phyloP scores from a whole-genome alignment of 2,888 invertebrate genomes.

The Andrena flavipes region DNA sequence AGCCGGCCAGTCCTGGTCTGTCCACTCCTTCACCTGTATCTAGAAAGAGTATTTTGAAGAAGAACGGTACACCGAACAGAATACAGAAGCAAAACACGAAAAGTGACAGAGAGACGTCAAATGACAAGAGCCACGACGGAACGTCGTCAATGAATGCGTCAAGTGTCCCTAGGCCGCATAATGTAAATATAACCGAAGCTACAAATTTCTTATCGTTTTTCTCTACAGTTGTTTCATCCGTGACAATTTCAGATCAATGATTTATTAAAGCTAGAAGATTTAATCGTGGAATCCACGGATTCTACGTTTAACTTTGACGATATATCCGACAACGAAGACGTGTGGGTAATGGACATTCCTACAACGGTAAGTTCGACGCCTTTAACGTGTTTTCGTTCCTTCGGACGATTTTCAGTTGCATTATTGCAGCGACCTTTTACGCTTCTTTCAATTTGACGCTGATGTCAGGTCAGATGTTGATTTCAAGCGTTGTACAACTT shows the following conservation, averaged over 20 bases:
- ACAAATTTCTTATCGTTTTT: background rate
- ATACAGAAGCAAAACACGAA: background rate
- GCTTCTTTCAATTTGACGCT: background rate
- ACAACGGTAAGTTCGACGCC: conserved; percentile 62
- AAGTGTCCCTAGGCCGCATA: conserved; percentile 45
- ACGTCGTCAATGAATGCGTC: background rate
- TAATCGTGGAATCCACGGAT: conserved; percentile 52
- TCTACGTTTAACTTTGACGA: conserved; percentile 70
- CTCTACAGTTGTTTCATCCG: background rate
- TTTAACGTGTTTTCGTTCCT: background rate
- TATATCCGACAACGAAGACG: conserved; percentile 74
- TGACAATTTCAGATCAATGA: conserved; percentile 69
- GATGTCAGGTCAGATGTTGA: background rate
- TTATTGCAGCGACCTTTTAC: too few species aligned
- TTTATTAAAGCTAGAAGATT: conserved; percentile 61
- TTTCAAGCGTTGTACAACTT: conserved; percentile 1
- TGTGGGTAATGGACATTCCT: conserved; percentile 78
- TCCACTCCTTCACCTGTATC: background rate
- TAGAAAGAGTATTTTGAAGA: conserved; percentile 69
- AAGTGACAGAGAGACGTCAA: background rate
- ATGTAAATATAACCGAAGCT: conserved; percentile 40
- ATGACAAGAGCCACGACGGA: background rate
- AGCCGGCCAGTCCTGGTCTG: conserved; percentile 2
- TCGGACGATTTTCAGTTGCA: too few species aligned
- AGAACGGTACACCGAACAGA: background rate